Evolutionary conservation across 1,140 invertebrate genomes (phyloP), one percentile per base, ranked within the genome.

Genomic region (Pseudomyrmex concolor): DNA sequence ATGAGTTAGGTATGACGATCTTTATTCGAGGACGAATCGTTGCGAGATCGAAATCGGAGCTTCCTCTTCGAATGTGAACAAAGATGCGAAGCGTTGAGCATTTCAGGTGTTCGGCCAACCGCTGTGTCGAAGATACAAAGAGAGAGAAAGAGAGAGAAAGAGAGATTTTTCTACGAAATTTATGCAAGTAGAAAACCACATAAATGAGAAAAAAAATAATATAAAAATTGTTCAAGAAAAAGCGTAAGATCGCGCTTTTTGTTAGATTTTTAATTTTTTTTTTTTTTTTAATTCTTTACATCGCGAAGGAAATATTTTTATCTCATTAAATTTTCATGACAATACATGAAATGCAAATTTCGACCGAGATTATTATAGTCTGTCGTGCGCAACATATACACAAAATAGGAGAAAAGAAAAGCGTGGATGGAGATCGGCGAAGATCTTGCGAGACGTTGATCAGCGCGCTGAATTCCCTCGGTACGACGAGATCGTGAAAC

Each of bases 401-500:
- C 4, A 51, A 19, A n/a, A 19, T 45, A n/a, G 74, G 59, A 25
- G 60, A 76, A 67, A 54, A 59, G 67, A 13, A 59, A 74, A 72
- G 50, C 66, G 76, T 43, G 22, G 22, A 25, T 4, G 34, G 34
- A 34, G 34, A 34, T 34, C 34, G 34, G 34, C 34, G 34, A 34
- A 1, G 34, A 71, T 60, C 76, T 59, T 15, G 66, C 76, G 66
- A 70, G 76, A 71, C 66, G 76, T 48, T 70, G 66, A 80, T 80
- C 76, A 66, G 22, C 76, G 54, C 66, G 66, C 54, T 80, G 76
- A 25, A 80, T 80, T 80, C 82, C 57, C 57, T 62, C 74, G 64
- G 51, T 76, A 25, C 81, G 72, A 60, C 60, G 81, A 89, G 87
- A 92, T 92, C 90, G 90, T 91, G 90, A 92, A 91, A 90, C 90